Base-by-base conservation (phyloP, 92 coral and sea anemone species). In the Diadumene lineata region DNA sequence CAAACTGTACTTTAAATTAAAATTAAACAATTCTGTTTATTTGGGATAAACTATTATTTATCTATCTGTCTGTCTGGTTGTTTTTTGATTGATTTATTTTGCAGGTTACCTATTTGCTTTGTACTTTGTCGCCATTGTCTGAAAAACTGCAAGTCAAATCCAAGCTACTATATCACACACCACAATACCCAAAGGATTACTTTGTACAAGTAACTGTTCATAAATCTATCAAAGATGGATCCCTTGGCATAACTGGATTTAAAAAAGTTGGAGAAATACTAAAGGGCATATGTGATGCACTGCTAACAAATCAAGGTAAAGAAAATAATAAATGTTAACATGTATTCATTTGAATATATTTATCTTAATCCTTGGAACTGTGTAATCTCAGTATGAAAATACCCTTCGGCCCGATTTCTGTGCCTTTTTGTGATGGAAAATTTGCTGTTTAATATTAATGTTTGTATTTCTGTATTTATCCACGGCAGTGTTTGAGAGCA, bases 401-500 rank as follows among this genome's bases (percentile, higher is more conserved):
- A n/a, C n/a, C n/a, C n/a, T n/a, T n/a, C n/a, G n/a, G n/a, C n/a
- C n/a, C n/a, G n/a, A n/a, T n/a, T n/a, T n/a, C n/a, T n/a, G n/a
- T n/a, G n/a, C n/a, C n/a, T n/a, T n/a, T n/a, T n/a, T n/a, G n/a
- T 73, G 87, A 31, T 82, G 87, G 66, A 65, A 82, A 78, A 81
- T 72, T 24, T 87, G 81, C 31, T 48, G 76, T 17, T 74, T 62
- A 84, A 87, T n/a, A n/a, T 87, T 56, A 43, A 1, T 44, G 31
- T 72, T 71, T 87, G 81, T 1, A 85, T 80, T 23, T 80, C 79
- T 27, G 63, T 31, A 24, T 79, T 79, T 26, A 85, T 31, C 90
- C 85, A 85, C 19, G 82, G 90, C 11, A 85, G 85, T 48, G 70
- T 82, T 7, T 22, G 53, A 9, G 72, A 77, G 10, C 77, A 60